Conservation (phyloP, 2,113 vertebrate species). For the Paramisgurnus dabryanus region DNA sequence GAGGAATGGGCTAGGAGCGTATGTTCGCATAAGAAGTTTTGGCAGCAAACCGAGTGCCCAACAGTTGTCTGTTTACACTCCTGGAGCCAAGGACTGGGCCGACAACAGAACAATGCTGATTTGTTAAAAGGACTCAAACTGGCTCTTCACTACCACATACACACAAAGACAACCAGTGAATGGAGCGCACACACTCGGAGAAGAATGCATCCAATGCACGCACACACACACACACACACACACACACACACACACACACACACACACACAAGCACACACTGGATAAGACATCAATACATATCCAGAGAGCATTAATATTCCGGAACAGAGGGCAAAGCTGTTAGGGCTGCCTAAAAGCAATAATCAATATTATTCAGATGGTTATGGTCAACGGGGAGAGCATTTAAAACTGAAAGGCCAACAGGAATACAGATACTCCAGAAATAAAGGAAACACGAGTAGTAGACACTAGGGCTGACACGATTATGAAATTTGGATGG, state of each 20-base stretch:
- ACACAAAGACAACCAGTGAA: constrained; percentile 46
- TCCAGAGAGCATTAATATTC: constrained; percentile 25
- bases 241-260: background rate
- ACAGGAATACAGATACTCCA: background rate
- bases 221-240: background rate
- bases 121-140: constrained; percentile 51
- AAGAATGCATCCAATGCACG: background rate
- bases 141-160: constrained; percentile 45
- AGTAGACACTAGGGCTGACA: no score
- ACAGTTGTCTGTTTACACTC: constrained; percentile 53
- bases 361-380: constrained; percentile 38
- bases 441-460: no score
- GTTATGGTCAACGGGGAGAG: background rate
- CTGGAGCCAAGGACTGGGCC: constrained; percentile 48
- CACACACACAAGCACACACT: background rate
- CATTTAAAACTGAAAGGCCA: constrained; percentile 1
- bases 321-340: constrained; percentile 23
- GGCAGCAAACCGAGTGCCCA: constrained; percentile 36
- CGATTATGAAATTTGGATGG: no score
- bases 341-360: constrained; percentile 37
- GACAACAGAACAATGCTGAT: constrained; percentile 59
- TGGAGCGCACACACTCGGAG: constrained; percentile 17
- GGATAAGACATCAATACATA: constrained; percentile 27
- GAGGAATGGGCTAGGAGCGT: constrained; percentile 31
- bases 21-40: constrained; percentile 34